phyloP scores from a whole-genome alignment of 2,888 invertebrate species.

The Heliconius ethilla region DNA sequence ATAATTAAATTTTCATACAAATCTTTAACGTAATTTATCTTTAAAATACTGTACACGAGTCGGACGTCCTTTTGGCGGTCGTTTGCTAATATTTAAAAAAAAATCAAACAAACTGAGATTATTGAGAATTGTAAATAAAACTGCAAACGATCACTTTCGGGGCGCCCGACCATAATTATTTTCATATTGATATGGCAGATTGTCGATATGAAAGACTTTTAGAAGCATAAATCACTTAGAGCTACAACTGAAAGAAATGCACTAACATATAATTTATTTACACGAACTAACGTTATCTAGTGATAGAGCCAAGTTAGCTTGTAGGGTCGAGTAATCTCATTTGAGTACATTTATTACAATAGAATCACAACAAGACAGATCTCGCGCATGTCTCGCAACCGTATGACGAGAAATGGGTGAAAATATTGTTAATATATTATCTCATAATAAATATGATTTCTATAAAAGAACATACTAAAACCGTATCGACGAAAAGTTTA shows the following conservation, averaged over 20 bases:
- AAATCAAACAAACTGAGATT: slow-evolving; percentile 45
- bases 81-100: slow-evolving; percentile 56
- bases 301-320: slow-evolving; percentile 60
- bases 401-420: not conserved
- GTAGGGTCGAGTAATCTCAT: slow-evolving; percentile 73
- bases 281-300: slow-evolving; percentile 60
- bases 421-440: not conserved
- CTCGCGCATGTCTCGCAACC: slow-evolving; percentile 50
- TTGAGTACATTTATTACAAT: slow-evolving; percentile 70
- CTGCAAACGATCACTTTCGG: slow-evolving; percentile 70
- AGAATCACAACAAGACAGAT: slow-evolving; percentile 77
- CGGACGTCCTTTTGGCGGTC: slow-evolving; percentile 68
- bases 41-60: slow-evolving; percentile 90
- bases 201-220: slow-evolving; percentile 84
- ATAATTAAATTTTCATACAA: slow-evolving; percentile 90
- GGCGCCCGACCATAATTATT: slow-evolving; percentile 73
- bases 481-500: not conserved
- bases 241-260: slow-evolving; percentile 72
- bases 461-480: not conserved
- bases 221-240: slow-evolving; percentile 69
- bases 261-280: slow-evolving; percentile 71
- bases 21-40: slow-evolving; percentile 88
- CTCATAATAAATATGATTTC: not conserved
- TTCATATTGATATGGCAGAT: slow-evolving; percentile 85
- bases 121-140: slow-evolving; percentile 42